These are phyloP conservation scores for Etheostoma cragini DNA, from an alignment of 2,113 vertebrate species.

Conservation along the genomic window DNA sequence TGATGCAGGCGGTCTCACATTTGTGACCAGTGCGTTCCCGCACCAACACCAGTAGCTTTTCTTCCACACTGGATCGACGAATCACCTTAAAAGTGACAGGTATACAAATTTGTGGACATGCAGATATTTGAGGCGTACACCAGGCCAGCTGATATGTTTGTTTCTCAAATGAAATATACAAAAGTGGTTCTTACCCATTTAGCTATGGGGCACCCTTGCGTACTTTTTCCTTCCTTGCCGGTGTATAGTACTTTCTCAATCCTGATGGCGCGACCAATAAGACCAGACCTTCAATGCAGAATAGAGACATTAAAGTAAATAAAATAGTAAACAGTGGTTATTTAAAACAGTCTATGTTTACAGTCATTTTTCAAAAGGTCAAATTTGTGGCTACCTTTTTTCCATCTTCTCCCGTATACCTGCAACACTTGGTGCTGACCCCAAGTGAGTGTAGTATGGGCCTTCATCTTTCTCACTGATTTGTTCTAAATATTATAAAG, in stretches of 20 bases:
- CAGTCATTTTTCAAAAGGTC: slow-evolving; percentile 73
- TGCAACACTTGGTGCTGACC: slow-evolving; percentile 93
- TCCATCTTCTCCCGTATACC: slow-evolving; percentile 95
- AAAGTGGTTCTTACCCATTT: slow-evolving; percentile 92
- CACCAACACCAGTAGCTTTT: slow-evolving; percentile 95
- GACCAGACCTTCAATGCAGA: slow-evolving; percentile 87
- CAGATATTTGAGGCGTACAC: slow-evolving; percentile 6
- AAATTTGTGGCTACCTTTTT: slow-evolving; percentile 88
- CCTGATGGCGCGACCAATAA: slow-evolving; percentile 92
- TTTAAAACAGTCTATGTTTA: slow-evolving; percentile 58
- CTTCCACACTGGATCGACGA: slow-evolving; percentile 89
- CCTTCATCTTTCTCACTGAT: slow-evolving; percentile 99
- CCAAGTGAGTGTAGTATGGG: slow-evolving; percentile 98
- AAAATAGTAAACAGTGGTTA: neutral
- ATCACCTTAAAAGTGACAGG: slow-evolving; percentile 86
- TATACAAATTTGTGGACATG: neutral
- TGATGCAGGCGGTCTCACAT: slow-evolving; percentile 90
- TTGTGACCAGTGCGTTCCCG: slow-evolving; percentile 91
- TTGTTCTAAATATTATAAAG: slow-evolving; percentile 87
- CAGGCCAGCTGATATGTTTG: neutral
- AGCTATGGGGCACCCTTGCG: slow-evolving; percentile 97
- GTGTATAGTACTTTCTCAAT: slow-evolving; percentile 98
- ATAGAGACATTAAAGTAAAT: slow-evolving; percentile 15
- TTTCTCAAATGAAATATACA: neutral
- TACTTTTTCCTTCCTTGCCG: slow-evolving; percentile 98